These are phyloP conservation scores for Marasmarcha lunaedactyla DNA, from an alignment of 2,888 invertebrate species.

Conservation along the genomic window DNA sequence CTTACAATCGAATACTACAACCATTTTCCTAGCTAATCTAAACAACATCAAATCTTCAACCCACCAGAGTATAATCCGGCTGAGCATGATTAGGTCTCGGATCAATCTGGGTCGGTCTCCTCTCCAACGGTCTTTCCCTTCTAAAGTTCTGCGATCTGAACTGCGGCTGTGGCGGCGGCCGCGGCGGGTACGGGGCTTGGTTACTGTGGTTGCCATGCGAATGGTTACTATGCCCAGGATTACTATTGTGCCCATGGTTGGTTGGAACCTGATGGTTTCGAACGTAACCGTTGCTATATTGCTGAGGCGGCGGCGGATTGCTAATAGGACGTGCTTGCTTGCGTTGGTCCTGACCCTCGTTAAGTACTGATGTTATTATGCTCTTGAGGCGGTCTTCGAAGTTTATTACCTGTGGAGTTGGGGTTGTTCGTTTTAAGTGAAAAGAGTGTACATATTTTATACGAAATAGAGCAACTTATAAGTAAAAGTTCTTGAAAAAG, in stretches of 20 bases:
- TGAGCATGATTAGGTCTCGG: slow-evolving; percentile 22
- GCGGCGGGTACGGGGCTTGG: slow-evolving; percentile 12
- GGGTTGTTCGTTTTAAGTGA: too few species aligned
- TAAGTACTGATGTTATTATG: slow-evolving; percentile 87
- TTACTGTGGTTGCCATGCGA: slow-evolving; percentile 16
- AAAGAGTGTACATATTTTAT: too few species aligned
- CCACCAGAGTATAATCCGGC: slow-evolving; percentile 61
- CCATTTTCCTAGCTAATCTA: too few species aligned
- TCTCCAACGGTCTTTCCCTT: slow-evolving; percentile 46
- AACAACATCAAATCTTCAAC: too few species aligned
- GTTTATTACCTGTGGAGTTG: slow-evolving; percentile 71
- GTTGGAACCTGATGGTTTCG: slow-evolving; percentile 16
- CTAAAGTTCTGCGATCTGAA: slow-evolving; percentile 28
- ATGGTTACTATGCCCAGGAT: slow-evolving; percentile 16
- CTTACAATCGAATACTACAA: too few species aligned
- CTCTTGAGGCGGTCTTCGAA: slow-evolving; percentile 91
- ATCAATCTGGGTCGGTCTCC: slow-evolving; percentile 23
- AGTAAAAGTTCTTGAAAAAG: too few species aligned
- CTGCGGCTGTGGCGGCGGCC: slow-evolving; percentile 12
- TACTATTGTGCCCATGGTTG: slow-evolving; percentile 12
- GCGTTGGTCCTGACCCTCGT: slow-evolving; percentile 78
- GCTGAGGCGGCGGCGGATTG: not conserved
- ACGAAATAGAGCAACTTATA: too few species aligned
- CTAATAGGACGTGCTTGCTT: slow-evolving; percentile 29
- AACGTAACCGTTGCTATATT: slow-evolving; percentile 39